Evolutionary conservation across 2,113 vertebrate genomes (phyloP).

Genomic region (Saguinus midas): DNA sequence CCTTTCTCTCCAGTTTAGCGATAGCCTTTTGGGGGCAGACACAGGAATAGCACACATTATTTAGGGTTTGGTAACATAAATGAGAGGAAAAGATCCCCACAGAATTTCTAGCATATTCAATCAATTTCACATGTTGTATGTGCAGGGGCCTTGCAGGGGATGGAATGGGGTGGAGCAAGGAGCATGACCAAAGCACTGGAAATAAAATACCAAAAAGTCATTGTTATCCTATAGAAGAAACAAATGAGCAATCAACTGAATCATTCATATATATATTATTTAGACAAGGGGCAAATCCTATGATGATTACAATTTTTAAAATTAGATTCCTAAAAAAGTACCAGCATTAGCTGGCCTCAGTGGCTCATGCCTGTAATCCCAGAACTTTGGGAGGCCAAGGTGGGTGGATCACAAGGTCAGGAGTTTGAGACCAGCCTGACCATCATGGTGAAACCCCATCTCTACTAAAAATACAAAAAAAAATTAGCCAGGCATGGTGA

Average conservation of each 20-base stretch:
- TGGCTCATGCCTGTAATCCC: too few relatives aligned
- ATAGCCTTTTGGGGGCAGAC: not conserved
- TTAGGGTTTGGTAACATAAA: not conserved
- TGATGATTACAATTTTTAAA: conserved; percentile 8
- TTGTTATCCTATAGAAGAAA: not conserved
- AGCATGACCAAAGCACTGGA: not conserved
- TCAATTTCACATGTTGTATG: not conserved
- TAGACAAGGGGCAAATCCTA: not conserved
- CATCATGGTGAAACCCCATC: too few relatives aligned
- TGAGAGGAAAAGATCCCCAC: not conserved
- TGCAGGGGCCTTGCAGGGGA: not conserved
- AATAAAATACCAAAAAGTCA: not conserved
- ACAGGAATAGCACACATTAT: not conserved
- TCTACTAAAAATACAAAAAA: too few relatives aligned
- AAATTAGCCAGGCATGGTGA: too few relatives aligned
- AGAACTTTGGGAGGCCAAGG: too few relatives aligned
- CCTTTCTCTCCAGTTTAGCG: not conserved
- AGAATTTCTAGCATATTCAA: not conserved
- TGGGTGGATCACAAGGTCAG: too few relatives aligned
- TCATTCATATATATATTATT: not conserved
- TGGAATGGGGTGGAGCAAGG: not conserved
- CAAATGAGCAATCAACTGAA: not conserved
- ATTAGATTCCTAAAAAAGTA: not conserved
- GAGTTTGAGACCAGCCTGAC: too few relatives aligned
- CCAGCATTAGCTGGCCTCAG: not conserved